A percentile compares a stretch with the other conserved stretches of the same genome.
These are phyloP conservation scores for Cyprinella venusta DNA, from an alignment of 2,797 vertebrate species.

Conservation along the genomic window DNA sequence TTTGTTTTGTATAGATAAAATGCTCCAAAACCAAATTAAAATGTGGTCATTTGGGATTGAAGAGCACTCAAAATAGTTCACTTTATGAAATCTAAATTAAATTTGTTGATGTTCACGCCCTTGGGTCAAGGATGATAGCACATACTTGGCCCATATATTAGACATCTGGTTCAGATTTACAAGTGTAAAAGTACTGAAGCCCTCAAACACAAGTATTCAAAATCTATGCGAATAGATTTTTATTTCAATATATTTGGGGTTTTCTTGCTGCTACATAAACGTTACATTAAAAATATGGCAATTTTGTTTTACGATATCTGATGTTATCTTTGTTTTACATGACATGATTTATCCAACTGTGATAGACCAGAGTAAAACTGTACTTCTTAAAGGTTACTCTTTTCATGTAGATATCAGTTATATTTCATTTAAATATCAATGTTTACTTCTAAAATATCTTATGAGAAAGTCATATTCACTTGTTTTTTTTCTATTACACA, in stretches of 20 bases:
- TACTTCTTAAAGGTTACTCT: background rate
- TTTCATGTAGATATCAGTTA: background rate
- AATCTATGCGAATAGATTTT: background rate
- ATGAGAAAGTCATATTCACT: no score
- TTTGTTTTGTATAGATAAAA: background rate
- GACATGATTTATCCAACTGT: background rate
- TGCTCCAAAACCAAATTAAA: background rate
- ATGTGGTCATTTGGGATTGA: background rate
- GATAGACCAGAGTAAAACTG: background rate
- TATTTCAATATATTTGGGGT: background rate
- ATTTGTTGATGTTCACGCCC: conserved; percentile 52
- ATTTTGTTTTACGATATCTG: background rate
- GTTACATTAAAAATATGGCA: background rate
- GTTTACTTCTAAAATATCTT: background rate
- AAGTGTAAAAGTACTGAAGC: conserved; percentile 41
- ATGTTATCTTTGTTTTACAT: background rate
- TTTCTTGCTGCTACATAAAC: background rate
- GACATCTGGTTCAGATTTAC: conserved; percentile 57
- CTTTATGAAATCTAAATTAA: conserved; percentile 31
- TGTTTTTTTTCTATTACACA: background rate
- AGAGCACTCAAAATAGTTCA: conserved; percentile 34
- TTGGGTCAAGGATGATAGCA: conserved; percentile 48
- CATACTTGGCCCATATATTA: conserved; percentile 44
- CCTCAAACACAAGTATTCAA: conserved; percentile 37
- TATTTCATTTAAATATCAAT: background rate